Evolutionary conservation across 2,888 invertebrate genomes (phyloP).

Genomic region (Linyphia triangularis): DNA sequence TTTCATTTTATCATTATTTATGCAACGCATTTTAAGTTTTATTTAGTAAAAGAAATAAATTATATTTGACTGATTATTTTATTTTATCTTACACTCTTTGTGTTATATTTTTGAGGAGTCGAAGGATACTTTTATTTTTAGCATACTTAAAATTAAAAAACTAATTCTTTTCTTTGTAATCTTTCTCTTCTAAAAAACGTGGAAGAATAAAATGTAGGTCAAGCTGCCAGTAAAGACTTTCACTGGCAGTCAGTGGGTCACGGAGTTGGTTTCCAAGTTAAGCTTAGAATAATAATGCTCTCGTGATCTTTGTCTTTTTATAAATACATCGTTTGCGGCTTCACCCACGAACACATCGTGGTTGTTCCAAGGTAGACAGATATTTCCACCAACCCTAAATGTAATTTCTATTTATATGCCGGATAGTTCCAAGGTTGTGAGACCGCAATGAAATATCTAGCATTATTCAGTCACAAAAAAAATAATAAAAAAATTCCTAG

Average conservation of each 20-base stretch:
- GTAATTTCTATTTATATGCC: slow-evolving; percentile 26
- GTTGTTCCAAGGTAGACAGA: slow-evolving; percentile 16
- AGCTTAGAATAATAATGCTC: slow-evolving; percentile 7
- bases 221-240: neutral
- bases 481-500: too few species aligned
- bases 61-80: too few species aligned
- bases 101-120: too few species aligned
- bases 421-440: slow-evolving; percentile 21
- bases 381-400: neutral
- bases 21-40: too few species aligned
- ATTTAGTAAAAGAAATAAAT: too few species aligned
- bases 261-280: neutral
- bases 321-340: neutral
- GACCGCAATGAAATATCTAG: neutral
- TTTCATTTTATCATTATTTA: too few species aligned
- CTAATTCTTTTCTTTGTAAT: too few species aligned
- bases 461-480: neutral
- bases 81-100: too few species aligned
- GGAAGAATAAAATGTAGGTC: neutral
- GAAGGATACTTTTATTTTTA: too few species aligned
- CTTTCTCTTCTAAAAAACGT: neutral
- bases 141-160: too few species aligned
- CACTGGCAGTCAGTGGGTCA: neutral
- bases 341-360: neutral
- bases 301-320: neutral